Base-by-base conservation (phyloP, 2,888 invertebrate species). In the Polydrusus cervinus region DNA sequence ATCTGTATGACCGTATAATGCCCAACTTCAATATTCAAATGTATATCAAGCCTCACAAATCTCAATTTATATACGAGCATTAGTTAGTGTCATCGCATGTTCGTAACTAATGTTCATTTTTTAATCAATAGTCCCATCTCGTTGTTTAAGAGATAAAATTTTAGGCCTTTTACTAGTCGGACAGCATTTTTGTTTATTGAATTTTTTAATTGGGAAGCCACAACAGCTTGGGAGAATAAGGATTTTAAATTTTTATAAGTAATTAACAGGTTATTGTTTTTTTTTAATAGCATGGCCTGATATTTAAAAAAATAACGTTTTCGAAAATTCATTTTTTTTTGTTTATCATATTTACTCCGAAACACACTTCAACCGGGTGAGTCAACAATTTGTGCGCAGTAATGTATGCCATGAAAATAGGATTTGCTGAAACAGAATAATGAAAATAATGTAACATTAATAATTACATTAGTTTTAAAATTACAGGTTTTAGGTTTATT, bases 1-100 rank as follows among this genome's bases (percentile, higher is more conserved):
- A 81, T 83, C 82, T 82, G 80, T 79, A 81, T 80, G 76, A 78
- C 78, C 79, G 76, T 75, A 81, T 83, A 83, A 84, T 84, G 84
- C 57, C 43, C 82, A 82, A 81, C 85, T 83, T 84, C 86, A 82
- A 86, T 86, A 86, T 85, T 85, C 85, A 82, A 85, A 85, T 82
- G 81, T 83, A 82, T 86, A 86, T 86, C 85, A 83, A 84, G 84
- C 83, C 49, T 57, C 66, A 85, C 85, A 87, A 87, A 87, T 87
- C 86, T 86, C 84, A 85, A 87, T 87, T 87, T 87, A 86, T 86
- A 83, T 84, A 79, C 80, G 83, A 82, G 84, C 84, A 85, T 86
- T 85, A 85, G 84, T 79, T 81, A 82, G 82, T 83, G 85, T 86
- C 86, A 85, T 82, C 83, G 84, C 83, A 82, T 83, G 84, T 83